phyloP scores from a whole-genome alignment of 2,113 vertebrate genomes.

The Ptilorrhoa leucosticta region DNA sequence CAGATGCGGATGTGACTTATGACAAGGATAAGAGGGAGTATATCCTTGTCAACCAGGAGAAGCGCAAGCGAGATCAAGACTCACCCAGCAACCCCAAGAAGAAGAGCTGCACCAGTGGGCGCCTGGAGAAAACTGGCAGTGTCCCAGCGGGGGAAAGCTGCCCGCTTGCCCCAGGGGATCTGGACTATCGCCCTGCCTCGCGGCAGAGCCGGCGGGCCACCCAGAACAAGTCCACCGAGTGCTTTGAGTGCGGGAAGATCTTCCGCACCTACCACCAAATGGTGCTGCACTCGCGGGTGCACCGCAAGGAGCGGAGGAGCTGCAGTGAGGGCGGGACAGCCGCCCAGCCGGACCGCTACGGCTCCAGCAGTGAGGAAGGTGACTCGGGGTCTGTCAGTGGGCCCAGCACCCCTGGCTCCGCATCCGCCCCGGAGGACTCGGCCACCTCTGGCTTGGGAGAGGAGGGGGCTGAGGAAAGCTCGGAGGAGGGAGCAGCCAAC shows the following conservation, averaged over 20 bases:
- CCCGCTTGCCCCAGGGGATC: constrained; percentile 68
- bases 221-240: constrained; percentile 86
- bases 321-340: constrained; percentile 62
- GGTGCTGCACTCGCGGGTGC: constrained; percentile 89
- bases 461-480: constrained; percentile 75
- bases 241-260: constrained; percentile 93
- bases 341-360: constrained; percentile 66
- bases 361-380: constrained; percentile 83
- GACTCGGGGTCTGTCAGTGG: constrained; percentile 83
- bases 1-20: constrained; percentile 78
- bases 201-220: constrained; percentile 78
- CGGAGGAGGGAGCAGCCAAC: constrained; percentile 69
- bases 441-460: constrained; percentile 77
- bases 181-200: constrained; percentile 80
- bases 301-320: constrained; percentile 78
- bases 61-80: constrained; percentile 82
- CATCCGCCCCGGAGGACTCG: constrained; percentile 73
- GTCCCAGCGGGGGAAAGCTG: constrained; percentile 66
- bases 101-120: constrained; percentile 64
- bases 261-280: constrained; percentile 96
- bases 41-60: constrained; percentile 82
- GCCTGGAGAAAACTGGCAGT: constrained; percentile 45
- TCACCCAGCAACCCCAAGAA: constrained; percentile 65
- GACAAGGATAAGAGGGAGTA: constrained; percentile 86
- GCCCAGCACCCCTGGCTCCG: constrained; percentile 84